phyloP scores from a whole-genome alignment of 2,113 vertebrate species.

The Epinephelus moara region DNA sequence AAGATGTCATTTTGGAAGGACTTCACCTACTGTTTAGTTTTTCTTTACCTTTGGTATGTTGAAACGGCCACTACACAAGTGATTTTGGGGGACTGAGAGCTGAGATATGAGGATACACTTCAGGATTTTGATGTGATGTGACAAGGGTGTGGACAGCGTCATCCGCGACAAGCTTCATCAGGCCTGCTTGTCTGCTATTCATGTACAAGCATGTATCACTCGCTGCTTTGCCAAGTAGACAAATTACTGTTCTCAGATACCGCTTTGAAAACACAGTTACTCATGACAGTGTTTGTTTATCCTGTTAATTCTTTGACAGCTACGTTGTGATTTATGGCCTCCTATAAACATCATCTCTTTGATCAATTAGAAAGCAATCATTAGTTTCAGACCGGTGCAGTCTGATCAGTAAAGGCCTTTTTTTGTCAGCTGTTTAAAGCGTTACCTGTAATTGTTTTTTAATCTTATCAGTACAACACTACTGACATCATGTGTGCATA shows the following conservation, averaged over 20 bases:
- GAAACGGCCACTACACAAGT: no score
- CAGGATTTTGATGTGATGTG: not conserved
- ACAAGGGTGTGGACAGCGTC: not conserved
- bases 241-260: slow-evolving; percentile 22
- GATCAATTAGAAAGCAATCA: slow-evolving; percentile 43
- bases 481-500: not conserved
- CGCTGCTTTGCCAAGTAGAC: slow-evolving; percentile 28
- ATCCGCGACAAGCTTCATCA: not conserved
- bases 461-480: not conserved
- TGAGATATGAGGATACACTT: not conserved
- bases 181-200: slow-evolving; percentile 3
- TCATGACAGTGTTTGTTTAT: slow-evolving; percentile 52
- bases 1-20: no score
- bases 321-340: slow-evolving; percentile 50
- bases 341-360: slow-evolving; percentile 26
- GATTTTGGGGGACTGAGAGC: not conserved
- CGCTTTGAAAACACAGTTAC: slow-evolving; percentile 38
- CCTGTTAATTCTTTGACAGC: slow-evolving; percentile 49
- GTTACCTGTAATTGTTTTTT: not conserved
- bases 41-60: no score
- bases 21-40: no score
- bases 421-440: not conserved
- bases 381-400: slow-evolving; percentile 21
- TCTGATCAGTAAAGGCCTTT: not conserved
- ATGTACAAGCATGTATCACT: slow-evolving; percentile 25